These are phyloP conservation scores for Eristalis tenax DNA, from an alignment of 2,888 invertebrate species.

Conservation along the genomic window DNA sequence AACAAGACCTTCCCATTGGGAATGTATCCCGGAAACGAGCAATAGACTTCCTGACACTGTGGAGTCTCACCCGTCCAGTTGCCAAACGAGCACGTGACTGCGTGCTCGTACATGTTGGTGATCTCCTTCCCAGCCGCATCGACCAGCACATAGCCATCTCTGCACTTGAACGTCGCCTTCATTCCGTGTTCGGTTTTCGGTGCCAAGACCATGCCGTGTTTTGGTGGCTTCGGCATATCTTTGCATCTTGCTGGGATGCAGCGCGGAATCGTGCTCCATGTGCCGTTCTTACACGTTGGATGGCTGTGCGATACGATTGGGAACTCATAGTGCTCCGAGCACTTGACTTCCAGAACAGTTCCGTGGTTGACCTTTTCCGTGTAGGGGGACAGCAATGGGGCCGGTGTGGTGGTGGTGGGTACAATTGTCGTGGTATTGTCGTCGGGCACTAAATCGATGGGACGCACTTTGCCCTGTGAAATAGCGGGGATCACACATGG, in stretches of 20 bases:
- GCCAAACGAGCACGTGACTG: slow-evolving; percentile 94
- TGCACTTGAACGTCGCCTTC: slow-evolving; percentile 95
- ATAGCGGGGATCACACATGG: slow-evolving; percentile 97
- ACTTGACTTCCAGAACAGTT: slow-evolving; percentile 88
- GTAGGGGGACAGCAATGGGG: slow-evolving; percentile 74
- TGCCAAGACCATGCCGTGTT: slow-evolving; percentile 97
- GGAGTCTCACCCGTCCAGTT: slow-evolving; percentile 96
- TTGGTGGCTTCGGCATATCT: slow-evolving; percentile 90
- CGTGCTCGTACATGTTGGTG: slow-evolving; percentile 83
- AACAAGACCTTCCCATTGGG: slow-evolving; percentile 94
- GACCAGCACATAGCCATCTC: slow-evolving; percentile 93
- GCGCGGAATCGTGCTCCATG: slow-evolving; percentile 96
- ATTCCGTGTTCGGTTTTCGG: slow-evolving; percentile 98
- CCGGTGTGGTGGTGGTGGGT: slow-evolving; percentile 78
- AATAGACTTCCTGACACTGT: slow-evolving; percentile 93
- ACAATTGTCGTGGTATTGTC: slow-evolving; percentile 79
- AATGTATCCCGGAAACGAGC: slow-evolving; percentile 95
- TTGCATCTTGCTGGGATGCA: slow-evolving; percentile 93
- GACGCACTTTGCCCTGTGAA: slow-evolving; percentile 88
- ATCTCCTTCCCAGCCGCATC: slow-evolving; percentile 84
- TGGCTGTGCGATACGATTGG: slow-evolving; percentile 87
- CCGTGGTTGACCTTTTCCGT: slow-evolving; percentile 85
- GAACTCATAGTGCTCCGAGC: slow-evolving; percentile 93
- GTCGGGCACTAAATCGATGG: slow-evolving; percentile 82
- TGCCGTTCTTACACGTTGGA: slow-evolving; percentile 95